Evolutionary conservation across 2,113 vertebrate genomes (phyloP).

Genomic region (Lophotis ruficrista): DNA sequence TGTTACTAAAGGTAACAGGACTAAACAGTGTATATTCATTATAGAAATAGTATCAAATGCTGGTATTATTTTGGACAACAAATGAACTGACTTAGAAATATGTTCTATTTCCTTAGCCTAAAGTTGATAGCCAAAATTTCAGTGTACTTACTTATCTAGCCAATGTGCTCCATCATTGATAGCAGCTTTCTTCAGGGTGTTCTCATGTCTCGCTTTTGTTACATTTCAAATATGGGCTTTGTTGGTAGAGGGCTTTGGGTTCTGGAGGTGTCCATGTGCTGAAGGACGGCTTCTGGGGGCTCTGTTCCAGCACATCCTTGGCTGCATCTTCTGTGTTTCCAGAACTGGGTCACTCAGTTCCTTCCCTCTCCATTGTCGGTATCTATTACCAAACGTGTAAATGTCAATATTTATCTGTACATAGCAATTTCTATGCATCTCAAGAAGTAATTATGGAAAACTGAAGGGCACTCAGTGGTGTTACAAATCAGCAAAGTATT

Average conservation of each 20-base stretch:
- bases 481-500: neutral
- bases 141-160: neutral
- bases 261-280: neutral
- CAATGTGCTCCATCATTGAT: neutral
- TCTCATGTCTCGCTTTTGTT: neutral
- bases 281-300: neutral
- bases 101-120: fast-evolving
- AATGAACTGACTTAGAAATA: neutral
- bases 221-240: neutral
- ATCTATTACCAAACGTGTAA: neutral
- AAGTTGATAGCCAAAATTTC: neutral
- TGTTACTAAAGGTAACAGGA: neutral
- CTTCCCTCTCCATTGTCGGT: neutral
- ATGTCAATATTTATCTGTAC: neutral
- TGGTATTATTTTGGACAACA: neutral
- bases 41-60: neutral
- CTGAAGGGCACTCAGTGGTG: neutral
- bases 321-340: neutral
- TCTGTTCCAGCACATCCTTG: neutral
- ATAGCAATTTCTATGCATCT: neutral
- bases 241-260: neutral
- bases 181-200: neutral
- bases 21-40: neutral
- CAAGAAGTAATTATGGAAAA: neutral
- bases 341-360: neutral